A percentile compares a stretch with the other conserved stretches of the same genome.
Evolutionary conservation across 2,888 invertebrate species (phyloP).

Genomic region (Drymonia ruficornis): DNA sequence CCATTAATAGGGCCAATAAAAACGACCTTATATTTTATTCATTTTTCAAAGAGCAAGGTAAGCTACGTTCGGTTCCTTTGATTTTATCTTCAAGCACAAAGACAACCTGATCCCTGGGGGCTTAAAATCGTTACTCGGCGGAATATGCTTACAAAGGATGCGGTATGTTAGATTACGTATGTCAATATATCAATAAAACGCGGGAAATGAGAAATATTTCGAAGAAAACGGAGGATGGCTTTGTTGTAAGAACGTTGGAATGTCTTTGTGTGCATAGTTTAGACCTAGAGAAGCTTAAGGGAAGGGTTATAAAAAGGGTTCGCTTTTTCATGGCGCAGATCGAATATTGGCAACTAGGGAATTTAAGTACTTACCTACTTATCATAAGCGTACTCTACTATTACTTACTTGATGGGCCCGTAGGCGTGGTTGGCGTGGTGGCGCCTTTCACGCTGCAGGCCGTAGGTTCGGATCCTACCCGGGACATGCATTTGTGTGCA

Average conservation of each 20-base stretch:
- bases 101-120: constrained; percentile 33
- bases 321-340: too few relatives aligned
- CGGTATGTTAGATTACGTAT: constrained; percentile 32
- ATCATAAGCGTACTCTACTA: too few relatives aligned
- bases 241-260: constrained; percentile 5
- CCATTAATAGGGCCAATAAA: too few relatives aligned
- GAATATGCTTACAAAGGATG: constrained; percentile 28
- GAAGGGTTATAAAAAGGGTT: too few relatives aligned
- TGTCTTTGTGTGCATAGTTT: neutral
- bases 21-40: neutral
- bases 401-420: too few relatives aligned
- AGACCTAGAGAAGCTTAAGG: neutral
- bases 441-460: too few relatives aligned
- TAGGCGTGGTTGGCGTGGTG: too few relatives aligned
- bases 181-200: constrained; percentile 30
- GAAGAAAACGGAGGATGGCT: constrained; percentile 4
- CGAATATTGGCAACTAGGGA: too few relatives aligned
- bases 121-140: constrained; percentile 36
- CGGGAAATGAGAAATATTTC: constrained; percentile 3
- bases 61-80: constrained; percentile 21
- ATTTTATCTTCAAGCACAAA: constrained; percentile 31
- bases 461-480: too few relatives aligned
- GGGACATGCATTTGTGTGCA: too few relatives aligned
- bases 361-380: too few relatives aligned
- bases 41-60: constrained; percentile 28